Evolutionary conservation across 2,797 vertebrate genomes (phyloP).

Genomic region (Hydrolagus colliei): DNA sequence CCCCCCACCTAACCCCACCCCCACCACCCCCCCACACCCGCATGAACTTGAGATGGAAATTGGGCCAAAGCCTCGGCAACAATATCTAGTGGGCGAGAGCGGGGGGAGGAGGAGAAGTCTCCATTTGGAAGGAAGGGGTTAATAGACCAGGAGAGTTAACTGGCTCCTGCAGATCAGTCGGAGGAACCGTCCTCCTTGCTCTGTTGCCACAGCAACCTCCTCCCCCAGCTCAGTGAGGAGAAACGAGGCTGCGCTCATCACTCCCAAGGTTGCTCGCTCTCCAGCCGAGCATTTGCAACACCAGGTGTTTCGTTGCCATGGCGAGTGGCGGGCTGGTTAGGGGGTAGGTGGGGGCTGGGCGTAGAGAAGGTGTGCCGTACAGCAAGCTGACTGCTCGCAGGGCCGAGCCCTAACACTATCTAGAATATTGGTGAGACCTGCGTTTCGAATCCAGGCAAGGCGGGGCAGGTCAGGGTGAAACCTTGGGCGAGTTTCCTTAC

Average conservation of each 20-base stretch:
- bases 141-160: not conserved
- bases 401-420: too few relatives aligned
- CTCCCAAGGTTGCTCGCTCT: not conserved
- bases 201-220: not conserved
- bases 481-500: too few relatives aligned
- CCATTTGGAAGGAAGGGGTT: not conserved
- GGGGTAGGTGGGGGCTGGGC: too few relatives aligned
- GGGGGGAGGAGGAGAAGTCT: not conserved
- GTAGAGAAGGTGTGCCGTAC: too few relatives aligned
- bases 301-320: slow-evolving; percentile 1
- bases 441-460: too few relatives aligned
- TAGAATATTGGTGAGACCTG: too few relatives aligned
- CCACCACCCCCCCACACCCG: not conserved
- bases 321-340: not conserved
- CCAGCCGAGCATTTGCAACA: not conserved
- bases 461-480: too few relatives aligned
- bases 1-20: too few relatives aligned
- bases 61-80: not conserved
- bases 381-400: too few relatives aligned
- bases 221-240: not conserved
- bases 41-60: not conserved
- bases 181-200: not conserved
- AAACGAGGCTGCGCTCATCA: not conserved
- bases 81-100: too few relatives aligned
- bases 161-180: not conserved